phyloP scores from a whole-genome alignment of 1,140 invertebrate genomes.

The Rhyzopertha dominica region DNA sequence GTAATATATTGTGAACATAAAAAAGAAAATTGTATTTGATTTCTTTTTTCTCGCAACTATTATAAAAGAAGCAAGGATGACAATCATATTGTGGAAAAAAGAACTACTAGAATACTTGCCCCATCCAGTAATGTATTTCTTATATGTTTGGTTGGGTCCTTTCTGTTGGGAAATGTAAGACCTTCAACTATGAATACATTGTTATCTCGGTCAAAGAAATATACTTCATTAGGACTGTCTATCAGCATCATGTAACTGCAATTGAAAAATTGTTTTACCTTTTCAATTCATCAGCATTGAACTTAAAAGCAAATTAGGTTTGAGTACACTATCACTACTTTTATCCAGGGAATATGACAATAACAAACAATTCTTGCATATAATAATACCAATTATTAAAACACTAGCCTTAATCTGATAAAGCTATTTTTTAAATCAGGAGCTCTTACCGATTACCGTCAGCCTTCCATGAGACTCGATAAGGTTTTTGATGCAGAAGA shows the following conservation, averaged over 20 bases:
- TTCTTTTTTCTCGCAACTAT: too few species aligned
- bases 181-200: conserved; percentile 84
- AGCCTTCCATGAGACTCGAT: conserved; percentile 98
- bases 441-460: conserved; percentile 96
- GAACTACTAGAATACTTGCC: conserved; percentile 62
- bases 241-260: conserved; percentile 95
- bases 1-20: too few species aligned
- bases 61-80: conserved; percentile 4
- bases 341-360: too few species aligned
- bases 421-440: too few species aligned
- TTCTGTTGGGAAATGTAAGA: conserved; percentile 72
- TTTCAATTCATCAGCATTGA: too few species aligned
- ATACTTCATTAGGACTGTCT: conserved; percentile 76
- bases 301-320: too few species aligned
- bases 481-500: conserved; percentile 72
- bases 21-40: too few species aligned
- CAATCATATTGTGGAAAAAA: conserved; percentile 3
- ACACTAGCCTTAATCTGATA: too few species aligned
- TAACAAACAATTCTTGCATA: too few species aligned
- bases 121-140: conserved; percentile 89
- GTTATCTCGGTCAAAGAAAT: conserved; percentile 94
- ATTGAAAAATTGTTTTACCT: too few species aligned
- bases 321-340: too few species aligned
- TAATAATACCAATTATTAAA: too few species aligned
- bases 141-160: conserved; percentile 66